Base-by-base conservation (phyloP, 1,140 invertebrate genomes). In the Tribolium madens region DNA sequence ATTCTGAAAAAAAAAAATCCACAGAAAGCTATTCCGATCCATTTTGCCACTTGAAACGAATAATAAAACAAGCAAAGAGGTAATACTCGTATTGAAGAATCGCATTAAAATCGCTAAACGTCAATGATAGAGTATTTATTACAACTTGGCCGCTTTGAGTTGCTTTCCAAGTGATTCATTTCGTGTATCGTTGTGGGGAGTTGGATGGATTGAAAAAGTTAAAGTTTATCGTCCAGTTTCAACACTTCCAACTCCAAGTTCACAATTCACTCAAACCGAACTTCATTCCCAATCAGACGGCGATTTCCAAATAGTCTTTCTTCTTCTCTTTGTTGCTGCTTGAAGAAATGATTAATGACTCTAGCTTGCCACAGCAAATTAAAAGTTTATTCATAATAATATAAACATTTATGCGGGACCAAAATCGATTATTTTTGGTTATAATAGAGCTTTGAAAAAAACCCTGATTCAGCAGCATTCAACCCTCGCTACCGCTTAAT, bases 31-130 rank as follows among this genome's bases (percentile, higher is more conserved):
- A 60, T 60, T 26, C 18, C n/a, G n/a, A n/a, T n/a, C n/a, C 18
- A 26, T 26, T 26, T 26, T 26, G 21, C 17, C 53, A 60, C 53
- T 18, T 15, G 15, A 21, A 26, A 60, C 53, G 17, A 60, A 10
- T 26, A 17, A 6, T 64, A 64, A 33, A 64, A 64, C 57, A 64
- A 82, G 86, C 50, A 47, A 57, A 64, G 21, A 36, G 26, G 17
- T 33, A 33, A 64, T 64, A 31, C 12, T 33, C 42, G 71, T 60
- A 75, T 64, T 64, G 46, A 48, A 60, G 53, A 68, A 75, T 75
- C 53, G 64, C 73, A 75, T 75, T 75, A 75, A 75, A 75, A 64
- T 48, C 52, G 18, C n/a, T n/a, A n/a, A n/a, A n/a, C n/a, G n/a
- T n/a, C n/a, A n/a, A n/a, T n/a, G n/a, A n/a, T n/a, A n/a, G n/a